These are phyloP conservation scores for Coregonus ussuriensis DNA, from an alignment of 2,797 vertebrate genomes.

Conservation along the genomic window DNA sequence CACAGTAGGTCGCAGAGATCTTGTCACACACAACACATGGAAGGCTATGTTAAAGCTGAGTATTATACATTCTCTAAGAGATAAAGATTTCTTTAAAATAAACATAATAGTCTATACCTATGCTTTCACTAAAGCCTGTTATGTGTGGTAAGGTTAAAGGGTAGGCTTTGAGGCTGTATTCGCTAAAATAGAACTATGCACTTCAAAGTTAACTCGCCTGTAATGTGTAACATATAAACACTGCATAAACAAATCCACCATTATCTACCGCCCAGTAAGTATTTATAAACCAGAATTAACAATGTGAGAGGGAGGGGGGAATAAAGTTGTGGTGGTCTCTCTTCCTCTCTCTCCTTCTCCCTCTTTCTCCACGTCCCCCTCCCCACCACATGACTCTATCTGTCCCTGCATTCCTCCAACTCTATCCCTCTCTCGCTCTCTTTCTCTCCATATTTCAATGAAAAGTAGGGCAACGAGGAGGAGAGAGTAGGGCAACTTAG, in stretches of 20 bases:
- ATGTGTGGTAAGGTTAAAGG: not conserved
- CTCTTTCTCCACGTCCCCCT: conserved; percentile 26
- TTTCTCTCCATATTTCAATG: conserved; percentile 67
- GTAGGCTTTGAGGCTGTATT: not conserved
- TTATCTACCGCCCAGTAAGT: not conserved
- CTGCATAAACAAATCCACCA: not conserved
- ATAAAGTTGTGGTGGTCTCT: conserved; percentile 5
- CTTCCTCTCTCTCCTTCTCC: conserved; percentile 1
- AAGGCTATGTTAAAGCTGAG: not conserved
- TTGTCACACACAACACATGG: conserved; percentile 4
- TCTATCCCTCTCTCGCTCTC: conserved; percentile 38
- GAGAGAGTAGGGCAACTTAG: conserved; percentile 68
- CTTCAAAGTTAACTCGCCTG: not conserved
- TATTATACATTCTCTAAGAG: not conserved
- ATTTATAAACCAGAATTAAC: conserved; percentile 1
- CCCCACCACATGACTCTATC: conserved; percentile 56
- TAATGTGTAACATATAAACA: not conserved
- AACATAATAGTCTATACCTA: too few relatives aligned
- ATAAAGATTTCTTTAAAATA: too few relatives aligned
- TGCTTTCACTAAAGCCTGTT: too few relatives aligned
- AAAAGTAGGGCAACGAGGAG: conserved; percentile 76
- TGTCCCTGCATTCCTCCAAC: conserved; percentile 61
- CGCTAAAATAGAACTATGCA: not conserved
- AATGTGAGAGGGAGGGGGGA: not conserved
- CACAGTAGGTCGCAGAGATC: not conserved